Conservation (phyloP, 2,797 vertebrate species). For the Arnoldichthys spilopterus region DNA sequence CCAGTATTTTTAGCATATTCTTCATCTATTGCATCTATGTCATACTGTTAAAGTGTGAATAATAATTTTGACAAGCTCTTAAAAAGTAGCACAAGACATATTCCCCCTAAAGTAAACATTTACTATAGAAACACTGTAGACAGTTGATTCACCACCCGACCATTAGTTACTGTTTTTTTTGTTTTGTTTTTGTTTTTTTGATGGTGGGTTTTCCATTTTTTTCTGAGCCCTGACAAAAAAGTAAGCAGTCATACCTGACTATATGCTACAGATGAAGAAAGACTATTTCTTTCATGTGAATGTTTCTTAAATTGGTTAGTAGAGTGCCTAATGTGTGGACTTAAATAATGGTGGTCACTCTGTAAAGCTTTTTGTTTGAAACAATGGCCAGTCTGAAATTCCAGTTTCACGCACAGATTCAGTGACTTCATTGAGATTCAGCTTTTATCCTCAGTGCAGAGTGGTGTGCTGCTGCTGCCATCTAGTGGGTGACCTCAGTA, state of each 20-base stretch:
- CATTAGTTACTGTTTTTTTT: not conserved
- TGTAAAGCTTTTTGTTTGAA: not conserved
- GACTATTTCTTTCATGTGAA: no score
- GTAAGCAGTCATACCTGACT: no score
- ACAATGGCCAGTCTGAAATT: not conserved
- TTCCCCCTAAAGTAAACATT: not conserved
- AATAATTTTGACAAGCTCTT: not conserved
- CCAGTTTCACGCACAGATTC: not conserved
- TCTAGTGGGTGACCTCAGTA: constrained; percentile 68
- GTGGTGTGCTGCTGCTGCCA: constrained; percentile 78
- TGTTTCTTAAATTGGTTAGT: not conserved
- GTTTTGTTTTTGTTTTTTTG: no score
- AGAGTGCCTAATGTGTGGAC: not conserved
- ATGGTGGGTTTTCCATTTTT: no score
- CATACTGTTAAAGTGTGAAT: not conserved
- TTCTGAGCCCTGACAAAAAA: no score
- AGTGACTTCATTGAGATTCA: not conserved
- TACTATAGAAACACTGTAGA: not conserved
- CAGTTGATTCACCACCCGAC: not conserved
- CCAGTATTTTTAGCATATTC: not conserved
- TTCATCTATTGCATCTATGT: not conserved
- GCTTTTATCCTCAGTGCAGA: constrained; percentile 16
- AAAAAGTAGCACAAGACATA: not conserved
- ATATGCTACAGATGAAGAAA: no score
- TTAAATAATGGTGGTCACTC: not conserved